Percentiles rank a stretch among this genome's conserved stretches.
Evolutionary conservation across 2,888 invertebrate genomes (phyloP).

Genomic region (Ceriagrion tenellum): DNA sequence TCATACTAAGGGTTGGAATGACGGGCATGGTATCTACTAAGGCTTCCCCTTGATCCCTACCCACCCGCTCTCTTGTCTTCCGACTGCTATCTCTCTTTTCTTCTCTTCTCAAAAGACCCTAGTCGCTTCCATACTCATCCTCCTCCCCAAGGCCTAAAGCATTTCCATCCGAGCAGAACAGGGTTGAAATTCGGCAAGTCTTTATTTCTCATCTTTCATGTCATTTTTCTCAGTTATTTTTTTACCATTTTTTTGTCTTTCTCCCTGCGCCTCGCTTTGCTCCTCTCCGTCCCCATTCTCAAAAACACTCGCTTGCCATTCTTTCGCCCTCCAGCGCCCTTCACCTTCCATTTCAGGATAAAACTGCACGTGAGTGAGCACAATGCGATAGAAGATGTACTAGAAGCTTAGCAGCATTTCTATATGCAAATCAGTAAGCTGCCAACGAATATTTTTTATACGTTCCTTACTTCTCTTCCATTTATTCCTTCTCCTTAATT

Average conservation of each 20-base stretch:
- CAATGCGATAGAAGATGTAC: not conserved
- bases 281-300: not conserved
- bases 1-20: not conserved
- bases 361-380: not conserved
- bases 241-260: not conserved
- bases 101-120: not conserved
- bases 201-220: not conserved
- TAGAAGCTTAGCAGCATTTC: no score
- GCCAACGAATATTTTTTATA: no score
- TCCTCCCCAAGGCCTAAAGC: not conserved
- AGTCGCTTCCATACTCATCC: not conserved
- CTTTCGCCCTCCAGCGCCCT: no score
- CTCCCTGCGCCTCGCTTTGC: not conserved
- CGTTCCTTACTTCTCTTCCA: no score
- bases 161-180: not conserved
- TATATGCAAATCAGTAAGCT: no score
- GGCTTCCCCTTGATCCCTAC: constrained; percentile 15
- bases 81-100: not conserved
- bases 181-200: constrained; percentile 15
- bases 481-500: no score
- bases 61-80: not conserved
- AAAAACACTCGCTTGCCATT: no score
- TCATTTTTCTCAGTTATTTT: not conserved
- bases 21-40: not conserved
- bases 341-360: not conserved